Conservation (phyloP, 2,113 vertebrate genomes). For the Podiceps cristatus region DNA sequence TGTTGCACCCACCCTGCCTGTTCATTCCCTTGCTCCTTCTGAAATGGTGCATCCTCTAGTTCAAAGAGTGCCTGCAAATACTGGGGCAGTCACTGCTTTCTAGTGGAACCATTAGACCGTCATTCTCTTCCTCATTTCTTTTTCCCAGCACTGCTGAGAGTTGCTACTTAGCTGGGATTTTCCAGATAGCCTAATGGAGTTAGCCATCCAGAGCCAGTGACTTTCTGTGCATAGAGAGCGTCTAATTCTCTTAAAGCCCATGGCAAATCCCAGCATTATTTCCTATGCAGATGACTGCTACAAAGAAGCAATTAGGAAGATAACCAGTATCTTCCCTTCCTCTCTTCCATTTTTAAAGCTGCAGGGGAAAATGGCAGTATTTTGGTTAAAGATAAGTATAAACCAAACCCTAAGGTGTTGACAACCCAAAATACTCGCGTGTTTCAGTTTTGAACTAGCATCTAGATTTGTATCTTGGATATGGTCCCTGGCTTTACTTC, state of each 20-base stretch:
- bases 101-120: background rate
- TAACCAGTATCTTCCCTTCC: constrained; percentile 4
- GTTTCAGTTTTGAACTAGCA: constrained; percentile 33
- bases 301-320: constrained; percentile 54
- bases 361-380: background rate
- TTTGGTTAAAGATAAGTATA: constrained; percentile 47
- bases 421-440: constrained; percentile 6
- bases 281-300: constrained; percentile 25
- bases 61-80: background rate
- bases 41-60: background rate
- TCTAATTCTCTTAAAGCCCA: background rate
- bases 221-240: background rate
- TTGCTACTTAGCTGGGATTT: background rate
- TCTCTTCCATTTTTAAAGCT: constrained; percentile 7
- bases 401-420: constrained; percentile 45
- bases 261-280: constrained; percentile 43
- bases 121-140: constrained; percentile 22
- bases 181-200: background rate
- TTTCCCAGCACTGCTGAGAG: constrained; percentile 45
- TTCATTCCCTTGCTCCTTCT: background rate
- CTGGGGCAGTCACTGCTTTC: background rate
- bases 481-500: constrained; percentile 26
- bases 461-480: constrained; percentile 56
- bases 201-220: background rate
- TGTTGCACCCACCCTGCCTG: background rate